These are phyloP conservation scores for Burhinus oedicnemus DNA, from an alignment of 2,113 vertebrate species.

Conservation along the genomic window DNA sequence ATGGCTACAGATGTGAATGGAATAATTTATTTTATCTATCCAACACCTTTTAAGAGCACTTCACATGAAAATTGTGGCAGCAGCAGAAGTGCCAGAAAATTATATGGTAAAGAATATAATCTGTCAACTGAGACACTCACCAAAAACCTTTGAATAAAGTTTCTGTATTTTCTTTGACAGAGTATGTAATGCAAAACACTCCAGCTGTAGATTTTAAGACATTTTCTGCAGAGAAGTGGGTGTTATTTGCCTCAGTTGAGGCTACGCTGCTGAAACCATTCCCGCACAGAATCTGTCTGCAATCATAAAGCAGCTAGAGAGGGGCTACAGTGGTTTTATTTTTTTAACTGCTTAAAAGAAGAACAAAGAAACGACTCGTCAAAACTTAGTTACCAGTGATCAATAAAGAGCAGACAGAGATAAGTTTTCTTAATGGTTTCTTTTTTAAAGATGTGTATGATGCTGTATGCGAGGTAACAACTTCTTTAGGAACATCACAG, in stretches of 20 bases:
- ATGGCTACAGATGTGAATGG: neutral
- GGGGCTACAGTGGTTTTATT: neutral
- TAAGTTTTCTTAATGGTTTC: constrained; percentile 74
- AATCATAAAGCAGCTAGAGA: neutral
- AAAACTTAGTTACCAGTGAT: constrained; percentile 83
- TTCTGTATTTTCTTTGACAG: neutral
- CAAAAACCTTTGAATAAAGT: neutral
- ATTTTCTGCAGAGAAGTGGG: neutral
- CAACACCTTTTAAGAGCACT: neutral
- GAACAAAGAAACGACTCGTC: constrained; percentile 79
- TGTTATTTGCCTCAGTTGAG: neutral
- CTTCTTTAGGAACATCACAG: constrained; percentile 79
- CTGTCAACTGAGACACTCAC: neutral
- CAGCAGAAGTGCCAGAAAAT: neutral
- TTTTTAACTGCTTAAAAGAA: constrained; percentile 52
- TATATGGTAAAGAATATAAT: neutral
- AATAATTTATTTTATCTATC: neutral
- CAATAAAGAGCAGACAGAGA: constrained; percentile 82
- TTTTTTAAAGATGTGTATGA: constrained; percentile 80
- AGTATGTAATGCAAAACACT: neutral
- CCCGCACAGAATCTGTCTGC: neutral
- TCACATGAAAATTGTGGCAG: neutral
- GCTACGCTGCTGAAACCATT: neutral
- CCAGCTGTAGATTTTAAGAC: neutral
- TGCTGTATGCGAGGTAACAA: constrained; percentile 76